Evolutionary conservation across 2,888 invertebrate species (phyloP), one percentile per base, ranked within the genome.

Genomic region (Meteorus cinctellus): DNA sequence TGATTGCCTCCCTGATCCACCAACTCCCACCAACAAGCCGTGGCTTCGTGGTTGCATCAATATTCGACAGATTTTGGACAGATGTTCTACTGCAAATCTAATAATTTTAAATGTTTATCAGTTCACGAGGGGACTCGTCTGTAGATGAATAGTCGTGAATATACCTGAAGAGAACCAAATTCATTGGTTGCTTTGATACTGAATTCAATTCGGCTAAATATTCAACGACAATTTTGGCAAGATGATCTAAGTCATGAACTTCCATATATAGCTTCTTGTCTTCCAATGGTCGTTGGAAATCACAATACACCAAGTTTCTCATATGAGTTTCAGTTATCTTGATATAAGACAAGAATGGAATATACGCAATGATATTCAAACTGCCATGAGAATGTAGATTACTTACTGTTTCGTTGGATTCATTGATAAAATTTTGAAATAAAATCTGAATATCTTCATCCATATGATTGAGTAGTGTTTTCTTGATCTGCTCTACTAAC

Each of bases 151-250:
- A 5, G 41, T 27, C 41, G 45, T 66, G 5, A 45, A 65, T 29
- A 48, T 88, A 96, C 94, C 94, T 94, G 90, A 97, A 97, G 45
- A 98, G 91, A 4, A 98, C 98, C 74, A 98, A 92, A 89, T 97
- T 96, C 98, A 98, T 98, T 0, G 98, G 97, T 86, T 97, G 98
- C 90, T 97, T 98, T 8, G 96, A 96, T 94, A 98, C 96, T 82
- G 96, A 96, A 89, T 98, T 98, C 88, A 94, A 98, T 87, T 98
- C 98, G 0, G 94, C 93, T 16, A 98, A 91, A 90, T 96, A 97
- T 0, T 95, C 94, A 79, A 97, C 96, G 0, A 97, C 97, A 0
- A 96, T 94, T 0, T 92, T 89, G 62, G 94, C 92, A 72, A 98
- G 90, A 80, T 94, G 92, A 65, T 96, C 96, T 86, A 97, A 91